Base-by-base conservation (phyloP, 1,140 invertebrate species). In the Mamestra configurata region DNA sequence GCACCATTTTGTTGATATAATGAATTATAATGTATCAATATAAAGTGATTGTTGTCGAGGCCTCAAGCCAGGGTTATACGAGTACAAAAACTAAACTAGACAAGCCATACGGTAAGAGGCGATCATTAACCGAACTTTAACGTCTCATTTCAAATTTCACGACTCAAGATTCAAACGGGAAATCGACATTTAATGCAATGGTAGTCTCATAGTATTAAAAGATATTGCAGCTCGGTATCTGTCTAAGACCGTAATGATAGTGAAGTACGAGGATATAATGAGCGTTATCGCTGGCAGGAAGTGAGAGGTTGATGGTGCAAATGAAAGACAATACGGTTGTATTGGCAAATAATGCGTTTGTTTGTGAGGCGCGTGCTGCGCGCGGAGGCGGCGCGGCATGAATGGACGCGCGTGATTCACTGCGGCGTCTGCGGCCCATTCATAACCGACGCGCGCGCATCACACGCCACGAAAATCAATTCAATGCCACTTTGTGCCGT, bases 401-500 rank as follows among this genome's bases (percentile, higher is more conserved):
- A 92, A 93, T 93, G 90, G 91, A 83, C 76, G 79, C 79, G 84
- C 82, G 87, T 93, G 93, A 94, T 89, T 94, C 92, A 94, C 86
- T 82, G 86, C 80, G 86, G 66, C 87, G 88, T 90, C 86, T 82
- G 86, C 80, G 86, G 66, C 87, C 88, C 91, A 94, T 92, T 93
- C 90, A 93, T 85, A 89, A 84, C 82, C 73, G 73, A 86, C 86
- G 88, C 83, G 78, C 82, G 86, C 85, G 84, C 88, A 90, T 88
- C 87, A 82, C 75, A 77, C 79, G 68, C 59, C 49, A 76, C 57
- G 71, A 70, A 77, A 76, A 79, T 71, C 61, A 75, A 75, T 83
- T 83, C 82, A 83, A 83, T 83, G 59, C 79, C 79, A 80, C 70
- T 83, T 80, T 66, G 73, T 59, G 37, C 24, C 71, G 22, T 73